These are phyloP conservation scores for Blastobasis lacticolella DNA, from an alignment of 2,888 invertebrate genomes.

Conservation along the genomic window DNA sequence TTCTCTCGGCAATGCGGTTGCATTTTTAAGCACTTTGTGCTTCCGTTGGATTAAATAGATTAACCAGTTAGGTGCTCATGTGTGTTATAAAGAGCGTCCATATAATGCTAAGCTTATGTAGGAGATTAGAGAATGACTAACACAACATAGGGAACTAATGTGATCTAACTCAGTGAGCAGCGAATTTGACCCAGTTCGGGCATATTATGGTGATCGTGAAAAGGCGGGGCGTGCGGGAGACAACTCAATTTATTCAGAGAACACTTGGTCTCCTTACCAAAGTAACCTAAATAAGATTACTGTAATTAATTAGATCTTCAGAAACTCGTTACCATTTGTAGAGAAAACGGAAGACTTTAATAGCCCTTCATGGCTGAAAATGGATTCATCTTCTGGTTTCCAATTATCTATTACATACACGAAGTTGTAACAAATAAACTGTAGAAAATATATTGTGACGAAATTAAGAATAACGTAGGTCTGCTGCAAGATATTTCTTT, in stretches of 20 bases:
- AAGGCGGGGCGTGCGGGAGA: conserved; percentile 1
- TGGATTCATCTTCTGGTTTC: neutral
- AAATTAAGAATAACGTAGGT: too few relatives aligned
- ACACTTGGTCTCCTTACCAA: neutral
- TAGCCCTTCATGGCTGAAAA: neutral
- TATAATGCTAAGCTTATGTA: conserved; percentile 18
- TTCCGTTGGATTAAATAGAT: too few relatives aligned
- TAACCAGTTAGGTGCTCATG: too few relatives aligned
- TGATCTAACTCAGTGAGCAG: conserved; percentile 38
- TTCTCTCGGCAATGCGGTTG: conserved; percentile 2
- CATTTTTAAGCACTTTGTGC: neutral
- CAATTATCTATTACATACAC: too few relatives aligned
- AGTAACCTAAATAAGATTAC: conserved; percentile 3
- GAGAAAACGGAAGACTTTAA: too few relatives aligned
- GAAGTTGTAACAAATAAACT: too few relatives aligned
- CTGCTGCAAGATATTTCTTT: too few relatives aligned
- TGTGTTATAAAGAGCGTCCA: too few relatives aligned
- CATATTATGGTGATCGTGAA: neutral
- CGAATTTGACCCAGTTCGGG: conserved; percentile 30
- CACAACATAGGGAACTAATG: conserved; percentile 9
- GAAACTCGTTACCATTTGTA: neutral
- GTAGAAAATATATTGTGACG: too few relatives aligned
- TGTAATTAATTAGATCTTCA: conserved; percentile 1
- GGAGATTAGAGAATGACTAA: too few relatives aligned
- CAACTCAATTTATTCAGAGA: conserved; percentile 1